Evolutionary conservation across 2,113 vertebrate species (phyloP), one percentile per base, ranked within the genome.

Genomic region (Stercorarius parasiticus): DNA sequence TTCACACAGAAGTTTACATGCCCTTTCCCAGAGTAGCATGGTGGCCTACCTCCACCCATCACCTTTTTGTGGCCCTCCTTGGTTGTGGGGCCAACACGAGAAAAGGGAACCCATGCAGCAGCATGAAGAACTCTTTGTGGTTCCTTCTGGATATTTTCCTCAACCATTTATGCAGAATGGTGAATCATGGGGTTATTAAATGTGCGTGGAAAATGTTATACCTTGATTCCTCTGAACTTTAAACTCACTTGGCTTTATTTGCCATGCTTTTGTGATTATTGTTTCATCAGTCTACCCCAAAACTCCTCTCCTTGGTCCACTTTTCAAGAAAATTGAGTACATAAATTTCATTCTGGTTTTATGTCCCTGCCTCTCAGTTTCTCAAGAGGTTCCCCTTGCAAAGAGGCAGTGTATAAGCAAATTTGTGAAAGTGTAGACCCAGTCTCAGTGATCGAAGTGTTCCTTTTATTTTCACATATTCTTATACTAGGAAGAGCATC

Each of bases 261-360:
- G 14, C 7, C 16, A 29, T 0, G 0, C 2, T 69, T 43, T 9
- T 85, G 43, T 62, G 50, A 38, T 47, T 38, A 13, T 15, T 53
- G 8, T 50, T 93, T 55, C 38, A 59, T 26, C 73, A 74, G 10
- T 2, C 26, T 74, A 32, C 27, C 4, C 23, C 19, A 32, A 74
- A 79, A 74, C 6, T 71, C 36, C 13, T 61, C 58, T 64, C 29
- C 23, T 74, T 30, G 4, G 20, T 6, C 14, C 30, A 26, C 50
- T 29, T 85, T 87, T 79, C 18, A 82, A 20, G 4, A 32, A 36
- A 34, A 11, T 2, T 59, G 9, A 18, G 29, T n/a, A 30, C 12
- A 27, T 22, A 49, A 92, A 82, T 22, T 34, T 73, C 15, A 6
- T 52, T 82, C 40, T 59, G 4, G 15, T 26, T 85, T 83, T 86